Conservation (phyloP, 1,140 invertebrate species). For the Camponotus pennsylvanicus region DNA sequence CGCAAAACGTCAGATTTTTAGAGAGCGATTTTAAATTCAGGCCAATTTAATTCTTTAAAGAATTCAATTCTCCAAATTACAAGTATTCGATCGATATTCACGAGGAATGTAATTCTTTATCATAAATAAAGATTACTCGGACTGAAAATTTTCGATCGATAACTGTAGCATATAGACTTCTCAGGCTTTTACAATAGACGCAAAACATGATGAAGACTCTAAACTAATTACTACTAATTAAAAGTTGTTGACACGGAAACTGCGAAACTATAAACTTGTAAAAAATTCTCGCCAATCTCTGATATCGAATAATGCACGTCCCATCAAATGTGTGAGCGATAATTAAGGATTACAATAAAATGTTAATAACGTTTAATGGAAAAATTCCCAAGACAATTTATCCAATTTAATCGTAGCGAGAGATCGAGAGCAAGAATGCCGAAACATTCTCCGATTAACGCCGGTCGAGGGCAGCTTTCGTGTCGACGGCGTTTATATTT, state of each 20-base stretch:
- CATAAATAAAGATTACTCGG: background rate
- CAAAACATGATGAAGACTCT: no score
- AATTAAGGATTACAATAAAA: background rate
- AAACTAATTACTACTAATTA: no score
- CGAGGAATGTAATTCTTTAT: background rate
- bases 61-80: background rate
- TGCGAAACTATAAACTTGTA: no score
- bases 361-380: background rate
- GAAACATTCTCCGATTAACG: slow-evolving; percentile 63
- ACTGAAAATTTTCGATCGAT: no score
- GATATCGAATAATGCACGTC: background rate
- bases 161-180: background rate
- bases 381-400: background rate
- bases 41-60: background rate
- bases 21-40: slow-evolving; percentile 17
- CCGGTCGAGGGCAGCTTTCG: slow-evolving; percentile 33
- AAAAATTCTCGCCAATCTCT: background rate
- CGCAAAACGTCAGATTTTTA: slow-evolving; percentile 34
- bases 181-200: background rate
- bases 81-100: background rate
- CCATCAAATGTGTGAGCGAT: no score
- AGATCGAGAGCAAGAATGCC: slow-evolving; percentile 21
- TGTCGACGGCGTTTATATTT: slow-evolving; percentile 43
- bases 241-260: no score
- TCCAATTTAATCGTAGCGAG: slow-evolving; percentile 31